Evolutionary conservation across 1,140 invertebrate genomes (phyloP).

Genomic region (Choristoneura fumiferana): DNA sequence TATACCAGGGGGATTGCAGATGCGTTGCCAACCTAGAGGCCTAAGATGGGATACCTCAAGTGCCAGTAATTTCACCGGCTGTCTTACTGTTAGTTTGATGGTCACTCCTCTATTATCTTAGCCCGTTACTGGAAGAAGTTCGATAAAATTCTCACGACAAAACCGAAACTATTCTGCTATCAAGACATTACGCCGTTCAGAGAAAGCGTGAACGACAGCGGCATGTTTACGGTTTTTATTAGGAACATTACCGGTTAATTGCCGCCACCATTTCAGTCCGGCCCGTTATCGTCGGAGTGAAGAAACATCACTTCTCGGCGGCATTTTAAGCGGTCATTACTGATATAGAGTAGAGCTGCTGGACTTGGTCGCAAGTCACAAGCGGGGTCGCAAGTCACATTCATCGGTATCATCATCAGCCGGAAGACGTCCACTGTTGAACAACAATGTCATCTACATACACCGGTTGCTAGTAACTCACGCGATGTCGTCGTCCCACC

Average conservation of each 20-base stretch:
- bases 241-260: slow-evolving; percentile 15
- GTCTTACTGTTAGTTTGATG: too few species aligned
- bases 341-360: slow-evolving; percentile 20
- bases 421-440: too few species aligned
- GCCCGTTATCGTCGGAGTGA: slow-evolving; percentile 19
- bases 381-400: slow-evolving; percentile 21
- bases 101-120: too few species aligned
- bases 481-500: too few species aligned
- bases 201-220: slow-evolving; percentile 2
- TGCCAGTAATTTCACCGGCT: too few species aligned
- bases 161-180: background rate
- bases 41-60: too few species aligned
- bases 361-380: slow-evolving; percentile 10
- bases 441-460: too few species aligned
- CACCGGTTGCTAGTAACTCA: too few species aligned
- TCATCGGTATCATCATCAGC: too few species aligned
- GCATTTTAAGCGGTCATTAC: slow-evolving; percentile 39
- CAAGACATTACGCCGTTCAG: background rate
- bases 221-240: slow-evolving; percentile 8
- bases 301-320: slow-evolving; percentile 26
- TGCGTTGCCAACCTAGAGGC: too few species aligned
- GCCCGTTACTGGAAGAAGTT: too few species aligned
- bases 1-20: too few species aligned
- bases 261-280: slow-evolving; percentile 1
- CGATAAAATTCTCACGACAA: background rate